These are phyloP conservation scores for Cotesia glomerata DNA, from an alignment of 1,140 invertebrate genomes.

Conservation along the genomic window DNA sequence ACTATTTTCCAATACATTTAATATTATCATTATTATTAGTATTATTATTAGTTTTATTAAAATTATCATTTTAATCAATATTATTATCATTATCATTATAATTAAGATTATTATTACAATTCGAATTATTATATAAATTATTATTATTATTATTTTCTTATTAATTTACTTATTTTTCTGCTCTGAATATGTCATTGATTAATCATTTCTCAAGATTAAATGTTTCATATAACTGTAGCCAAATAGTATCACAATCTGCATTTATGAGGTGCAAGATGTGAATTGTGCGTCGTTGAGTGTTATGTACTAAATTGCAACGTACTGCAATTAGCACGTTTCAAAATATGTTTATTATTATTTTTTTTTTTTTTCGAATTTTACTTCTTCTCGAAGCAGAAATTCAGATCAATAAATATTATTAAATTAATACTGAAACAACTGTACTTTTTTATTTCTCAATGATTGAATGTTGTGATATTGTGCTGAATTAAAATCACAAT, in stretches of 20 bases:
- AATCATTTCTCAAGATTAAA: conserved; percentile 31
- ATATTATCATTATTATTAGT: background rate
- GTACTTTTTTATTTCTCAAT: conserved; percentile 13
- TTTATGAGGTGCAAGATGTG: conserved; percentile 60
- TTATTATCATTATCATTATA: background rate
- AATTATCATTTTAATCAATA: background rate
- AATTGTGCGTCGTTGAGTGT: conserved; percentile 62
- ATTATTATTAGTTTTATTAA: background rate
- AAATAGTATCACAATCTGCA: conserved; percentile 55
- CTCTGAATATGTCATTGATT: background rate
- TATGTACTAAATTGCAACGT: conserved; percentile 41
- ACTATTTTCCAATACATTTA: background rate
- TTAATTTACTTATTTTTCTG: background rate
- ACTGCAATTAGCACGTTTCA: conserved; percentile 1
- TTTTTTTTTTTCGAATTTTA: conserved; percentile 11
- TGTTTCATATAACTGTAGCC: conserved; percentile 35
- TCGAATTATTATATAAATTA: too few relatives aligned
- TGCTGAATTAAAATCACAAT: conserved; percentile 18
- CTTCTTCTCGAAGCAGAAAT: background rate
- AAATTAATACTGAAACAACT: conserved; percentile 48
- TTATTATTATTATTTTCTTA: too few relatives aligned
- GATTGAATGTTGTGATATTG: conserved; percentile 14
- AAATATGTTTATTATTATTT: conserved; percentile 18
- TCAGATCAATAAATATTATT: background rate
- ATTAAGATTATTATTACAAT: background rate